Evolutionary conservation across 1,140 invertebrate species (phyloP).

Genomic region (Akabosia matsudoensis): DNA sequence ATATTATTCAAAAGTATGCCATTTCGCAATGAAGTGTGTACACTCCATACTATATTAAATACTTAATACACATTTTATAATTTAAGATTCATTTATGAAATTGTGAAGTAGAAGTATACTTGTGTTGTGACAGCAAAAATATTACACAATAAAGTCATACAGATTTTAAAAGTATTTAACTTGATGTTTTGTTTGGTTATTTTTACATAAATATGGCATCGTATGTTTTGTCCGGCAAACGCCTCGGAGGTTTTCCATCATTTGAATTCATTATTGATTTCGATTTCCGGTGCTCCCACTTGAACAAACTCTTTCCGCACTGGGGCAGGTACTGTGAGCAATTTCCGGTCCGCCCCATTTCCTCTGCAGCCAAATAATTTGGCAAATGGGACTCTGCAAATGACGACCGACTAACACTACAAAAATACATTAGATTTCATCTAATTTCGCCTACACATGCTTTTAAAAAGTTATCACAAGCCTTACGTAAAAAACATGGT

Average conservation of each 20-base stretch:
- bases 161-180: background rate
- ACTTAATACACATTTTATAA: no score
- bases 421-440: background rate
- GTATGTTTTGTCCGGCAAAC: background rate
- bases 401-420: conserved; percentile 36
- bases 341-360: conserved; percentile 35
- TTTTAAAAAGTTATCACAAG: no score
- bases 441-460: background rate
- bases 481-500: conserved; percentile 45
- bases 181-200: background rate
- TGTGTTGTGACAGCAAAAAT: conserved; percentile 10
- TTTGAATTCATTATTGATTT: background rate
- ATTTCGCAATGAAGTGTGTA: no score
- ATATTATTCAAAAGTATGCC: background rate
- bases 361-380: conserved; percentile 41
- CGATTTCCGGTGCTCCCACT: conserved; percentile 17
- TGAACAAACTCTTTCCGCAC: conserved; percentile 39
- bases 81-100: background rate
- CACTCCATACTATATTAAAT: no score
- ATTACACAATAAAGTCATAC: conserved; percentile 8
- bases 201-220: background rate
- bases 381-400: conserved; percentile 40
- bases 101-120: background rate
- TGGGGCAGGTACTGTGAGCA: conserved; percentile 30
- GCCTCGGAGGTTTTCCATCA: background rate